Evolutionary conservation across 1,140 invertebrate genomes (phyloP).

Genomic region (Drosophila pectinifera): DNA sequence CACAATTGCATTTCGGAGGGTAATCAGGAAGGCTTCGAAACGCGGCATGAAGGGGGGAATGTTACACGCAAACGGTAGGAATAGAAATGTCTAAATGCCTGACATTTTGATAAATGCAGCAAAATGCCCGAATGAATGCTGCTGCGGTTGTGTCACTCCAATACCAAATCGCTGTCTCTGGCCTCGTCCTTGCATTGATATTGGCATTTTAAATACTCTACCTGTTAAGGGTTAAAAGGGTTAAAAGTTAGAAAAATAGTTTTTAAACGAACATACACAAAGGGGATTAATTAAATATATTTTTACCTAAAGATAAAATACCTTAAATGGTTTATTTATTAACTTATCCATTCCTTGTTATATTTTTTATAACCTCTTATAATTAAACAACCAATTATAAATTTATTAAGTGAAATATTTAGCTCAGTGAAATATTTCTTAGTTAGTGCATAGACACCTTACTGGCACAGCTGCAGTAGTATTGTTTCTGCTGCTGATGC

Average conservation of each 20-base stretch:
- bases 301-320: not conserved
- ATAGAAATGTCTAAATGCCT: conserved; percentile 78
- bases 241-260: too few species aligned
- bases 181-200: not conserved
- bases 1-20: not conserved
- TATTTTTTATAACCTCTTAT: not conserved
- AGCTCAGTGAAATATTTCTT: not conserved
- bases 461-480: conserved; percentile 9
- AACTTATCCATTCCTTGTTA: not conserved
- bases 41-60: not conserved
- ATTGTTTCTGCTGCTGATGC: conserved; percentile 38
- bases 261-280: too few species aligned
- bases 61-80: conserved; percentile 30
- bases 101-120: conserved; percentile 79
- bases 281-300: not conserved
- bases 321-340: not conserved
- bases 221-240: not conserved
- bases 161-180: conserved; percentile 21
- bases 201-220: not conserved
- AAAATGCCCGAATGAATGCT: conserved; percentile 58
- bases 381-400: not conserved
- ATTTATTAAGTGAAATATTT: not conserved
- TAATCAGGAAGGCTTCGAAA: not conserved
- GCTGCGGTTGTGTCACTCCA: conserved; percentile 52
- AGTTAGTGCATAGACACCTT: not conserved